Evolutionary conservation across 2,113 vertebrate species (phyloP).

Genomic region (Butastur rufipennis): DNA sequence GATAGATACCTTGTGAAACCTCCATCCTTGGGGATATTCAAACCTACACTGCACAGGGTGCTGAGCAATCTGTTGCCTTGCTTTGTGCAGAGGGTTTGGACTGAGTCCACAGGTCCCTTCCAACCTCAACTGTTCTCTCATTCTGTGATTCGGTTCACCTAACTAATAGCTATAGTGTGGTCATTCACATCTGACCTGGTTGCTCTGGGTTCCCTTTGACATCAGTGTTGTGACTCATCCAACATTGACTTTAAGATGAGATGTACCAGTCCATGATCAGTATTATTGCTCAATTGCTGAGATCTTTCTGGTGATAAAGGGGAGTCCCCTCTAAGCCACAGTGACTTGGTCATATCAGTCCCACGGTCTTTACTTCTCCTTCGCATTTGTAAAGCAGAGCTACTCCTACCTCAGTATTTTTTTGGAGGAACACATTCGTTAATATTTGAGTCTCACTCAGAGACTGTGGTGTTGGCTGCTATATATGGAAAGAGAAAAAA

Average conservation of each 20-base stretch:
- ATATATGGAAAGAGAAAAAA: neutral
- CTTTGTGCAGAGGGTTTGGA: neutral
- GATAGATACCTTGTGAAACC: neutral
- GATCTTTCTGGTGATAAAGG: neutral
- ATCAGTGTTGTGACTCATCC: neutral
- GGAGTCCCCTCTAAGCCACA: neutral
- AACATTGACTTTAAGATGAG: neutral
- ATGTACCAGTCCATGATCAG: neutral
- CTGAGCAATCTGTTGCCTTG: neutral
- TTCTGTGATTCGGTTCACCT: neutral
- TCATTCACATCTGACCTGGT: neutral
- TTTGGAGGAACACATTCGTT: neutral
- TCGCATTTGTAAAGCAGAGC: neutral
- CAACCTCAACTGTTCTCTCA: neutral
- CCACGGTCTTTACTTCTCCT: neutral
- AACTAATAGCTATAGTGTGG: neutral
- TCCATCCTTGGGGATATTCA: neutral
- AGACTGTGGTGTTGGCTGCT: neutral
- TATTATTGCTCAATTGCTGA: neutral
- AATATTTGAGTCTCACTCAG: neutral
- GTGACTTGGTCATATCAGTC: neutral
- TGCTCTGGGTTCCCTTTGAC: neutral
- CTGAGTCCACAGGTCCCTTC: neutral
- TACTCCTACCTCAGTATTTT: neutral
- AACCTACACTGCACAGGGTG: neutral